Conservation (phyloP, 37 sponge, comb jelly and placozoan species). For the Amphimedon queenslandica region DNA sequence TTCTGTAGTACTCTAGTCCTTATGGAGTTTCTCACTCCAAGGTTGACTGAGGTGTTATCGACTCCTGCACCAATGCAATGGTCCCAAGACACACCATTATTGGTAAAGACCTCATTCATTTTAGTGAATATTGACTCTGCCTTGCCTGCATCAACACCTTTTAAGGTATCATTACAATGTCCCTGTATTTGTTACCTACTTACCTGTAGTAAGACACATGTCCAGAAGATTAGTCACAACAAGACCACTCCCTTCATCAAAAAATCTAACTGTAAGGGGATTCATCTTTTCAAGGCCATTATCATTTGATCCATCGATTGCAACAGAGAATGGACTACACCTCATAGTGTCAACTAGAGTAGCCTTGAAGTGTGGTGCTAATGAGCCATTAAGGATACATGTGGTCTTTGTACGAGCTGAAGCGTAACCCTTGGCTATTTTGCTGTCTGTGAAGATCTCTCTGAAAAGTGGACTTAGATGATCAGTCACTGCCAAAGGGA, state of each 20-base stretch:
- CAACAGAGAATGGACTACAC: conserved; percentile 31
- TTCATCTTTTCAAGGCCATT: conserved; percentile 60
- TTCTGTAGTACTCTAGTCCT: conserved; percentile 30
- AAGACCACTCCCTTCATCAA: conserved; percentile 10
- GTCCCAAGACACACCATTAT: conserved; percentile 24
- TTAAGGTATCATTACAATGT: neutral
- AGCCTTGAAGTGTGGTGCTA: conserved; percentile 35
- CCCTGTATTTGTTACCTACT: neutral
- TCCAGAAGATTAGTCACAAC: conserved; percentile 46
- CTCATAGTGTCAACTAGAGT: conserved; percentile 42
- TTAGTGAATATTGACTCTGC: conserved; percentile 46
- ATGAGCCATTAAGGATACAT: conserved; percentile 65
- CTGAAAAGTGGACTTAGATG: conserved; percentile 44
- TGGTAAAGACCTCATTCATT: conserved; percentile 33
- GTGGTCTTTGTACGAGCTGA: conserved; percentile 58
- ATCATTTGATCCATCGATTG: conserved; percentile 73
- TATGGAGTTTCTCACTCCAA: conserved; percentile 46
- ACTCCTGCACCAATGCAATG: conserved; percentile 46
- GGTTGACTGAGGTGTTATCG: conserved; percentile 67
- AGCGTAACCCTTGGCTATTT: conserved; percentile 35
- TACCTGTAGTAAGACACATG: conserved; percentile 54
- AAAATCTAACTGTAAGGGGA: conserved; percentile 50
- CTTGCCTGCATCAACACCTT: conserved; percentile 14
- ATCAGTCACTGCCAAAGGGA: conserved; percentile 52
- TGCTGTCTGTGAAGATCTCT: conserved; percentile 46